These are phyloP conservation scores for Folsomia candida DNA, from an alignment of 2,888 invertebrate genomes.

Conservation along the genomic window DNA sequence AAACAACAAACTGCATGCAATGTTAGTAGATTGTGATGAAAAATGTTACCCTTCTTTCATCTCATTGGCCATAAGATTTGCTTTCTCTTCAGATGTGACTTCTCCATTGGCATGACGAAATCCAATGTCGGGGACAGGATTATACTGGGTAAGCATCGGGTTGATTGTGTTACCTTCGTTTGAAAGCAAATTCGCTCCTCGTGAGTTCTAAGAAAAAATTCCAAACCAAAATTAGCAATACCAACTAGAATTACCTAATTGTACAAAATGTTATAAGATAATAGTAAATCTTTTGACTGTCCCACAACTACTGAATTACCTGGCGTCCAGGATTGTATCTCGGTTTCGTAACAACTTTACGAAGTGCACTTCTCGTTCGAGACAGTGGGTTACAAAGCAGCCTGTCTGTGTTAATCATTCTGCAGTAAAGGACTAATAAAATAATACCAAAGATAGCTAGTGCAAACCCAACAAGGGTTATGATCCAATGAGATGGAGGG, in stretches of 20 bases:
- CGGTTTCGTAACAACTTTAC: conserved; percentile 42
- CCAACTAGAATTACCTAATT: not conserved
- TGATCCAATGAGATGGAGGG: conserved; percentile 29
- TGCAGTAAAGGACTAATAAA: conserved; percentile 34
- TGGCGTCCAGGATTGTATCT: conserved; percentile 33
- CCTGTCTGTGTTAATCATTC: conserved; percentile 27
- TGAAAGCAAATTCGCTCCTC: conserved; percentile 29
- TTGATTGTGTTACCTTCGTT: conserved; percentile 28
- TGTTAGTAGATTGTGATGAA: not conserved
- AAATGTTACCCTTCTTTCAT: conserved; percentile 37
- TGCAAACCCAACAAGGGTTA: conserved; percentile 31
- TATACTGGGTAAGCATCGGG: conserved; percentile 37
- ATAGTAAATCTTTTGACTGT: not conserved
- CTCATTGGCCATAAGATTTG: conserved; percentile 40
- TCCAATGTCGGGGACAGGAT: conserved; percentile 32
- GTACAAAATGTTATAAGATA: not conserved
- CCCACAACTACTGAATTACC: not conserved
- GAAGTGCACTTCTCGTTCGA: conserved; percentile 37
- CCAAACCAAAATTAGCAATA: not conserved
- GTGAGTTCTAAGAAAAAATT: conserved; percentile 7
- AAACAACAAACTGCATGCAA: not conserved
- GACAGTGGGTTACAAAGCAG: conserved; percentile 38
- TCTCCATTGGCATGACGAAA: conserved; percentile 32
- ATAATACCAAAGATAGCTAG: conserved; percentile 31
- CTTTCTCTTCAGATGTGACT: conserved; percentile 33